Evolutionary conservation across 2,113 vertebrate genomes (phyloP), one percentile per base, ranked within the genome.

Genomic region (Nothoprocta pentlandii): DNA sequence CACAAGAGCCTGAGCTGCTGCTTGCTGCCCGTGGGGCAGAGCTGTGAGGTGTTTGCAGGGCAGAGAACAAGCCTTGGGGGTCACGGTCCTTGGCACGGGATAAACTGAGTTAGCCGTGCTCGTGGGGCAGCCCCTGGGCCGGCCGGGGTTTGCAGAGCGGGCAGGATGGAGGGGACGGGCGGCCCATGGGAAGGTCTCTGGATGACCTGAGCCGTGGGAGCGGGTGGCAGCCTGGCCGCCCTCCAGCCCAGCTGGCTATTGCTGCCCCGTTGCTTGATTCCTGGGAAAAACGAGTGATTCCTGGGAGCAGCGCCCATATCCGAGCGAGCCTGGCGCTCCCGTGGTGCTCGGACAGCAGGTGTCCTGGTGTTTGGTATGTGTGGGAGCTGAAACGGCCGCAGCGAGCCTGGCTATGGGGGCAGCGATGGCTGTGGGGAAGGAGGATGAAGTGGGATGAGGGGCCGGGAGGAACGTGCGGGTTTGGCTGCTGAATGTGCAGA

Each of bases 211-310:
- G 76, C 3, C 30, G 30, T 4, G 26, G 0, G 30, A 74, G 89
- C 22, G 34, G 68, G 16, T 89, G 88, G 79, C 69, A 91, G 36
- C 28, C 47, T 87, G 95, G 74, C 70, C 39, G 7, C n/a, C 0
- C 9, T 73, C 94, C 92, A 94, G 81, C 59, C 73, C 83, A 74
- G 78, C 83, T 74, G 64, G 62, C 69, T 68, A 78, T 76, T 81
- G 79, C 78, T 92, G 75, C 75, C 85, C 58, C 3, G 32, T 58
- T 44, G 10, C 59, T 91, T 1, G 3, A 85, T 39, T 39, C 36
- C 36, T 39, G 36, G 36, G 81, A 56, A 67, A 74, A 91, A 64
- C 69, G 91, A 87, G 47, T 10, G 14, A 41, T 87, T 87, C 17
- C 26, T 88, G 87, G 80, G 85, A 94, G 84, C 41, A 26, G 53